phyloP scores from a whole-genome alignment of 2,888 invertebrate genomes.

The Nebria brevicollis region DNA sequence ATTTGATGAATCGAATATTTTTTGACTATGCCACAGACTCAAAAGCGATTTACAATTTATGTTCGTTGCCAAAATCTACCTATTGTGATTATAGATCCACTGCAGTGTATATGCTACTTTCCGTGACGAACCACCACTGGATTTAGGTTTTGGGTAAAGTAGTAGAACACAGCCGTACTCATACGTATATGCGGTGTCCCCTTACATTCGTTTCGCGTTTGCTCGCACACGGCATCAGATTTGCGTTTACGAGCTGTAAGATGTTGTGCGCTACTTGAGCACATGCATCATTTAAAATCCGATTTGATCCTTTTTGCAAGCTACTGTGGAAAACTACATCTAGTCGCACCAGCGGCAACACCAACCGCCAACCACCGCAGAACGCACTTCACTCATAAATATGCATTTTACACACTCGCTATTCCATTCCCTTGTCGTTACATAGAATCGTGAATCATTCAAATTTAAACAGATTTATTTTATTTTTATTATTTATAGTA shows the following conservation, averaged over 20 bases:
- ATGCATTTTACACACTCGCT: conserved; percentile 7
- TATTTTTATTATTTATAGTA: not conserved
- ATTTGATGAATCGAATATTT: too few species aligned
- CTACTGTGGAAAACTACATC: conserved; percentile 8
- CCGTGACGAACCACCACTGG: not conserved
- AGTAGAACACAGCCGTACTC: not conserved
- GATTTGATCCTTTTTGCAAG: conserved; percentile 14
- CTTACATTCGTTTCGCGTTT: not conserved
- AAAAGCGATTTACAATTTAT: too few species aligned
- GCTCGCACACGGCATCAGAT: conserved; percentile 8
- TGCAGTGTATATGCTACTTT: too few species aligned
- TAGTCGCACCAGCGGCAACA: not conserved
- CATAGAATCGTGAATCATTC: not conserved
- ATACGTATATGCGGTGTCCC: not conserved
- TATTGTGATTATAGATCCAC: too few species aligned
- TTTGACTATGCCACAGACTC: too few species aligned
- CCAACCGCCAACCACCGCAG: not conserved
- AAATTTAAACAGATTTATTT: not conserved
- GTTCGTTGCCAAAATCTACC: too few species aligned
- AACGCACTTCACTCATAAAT: conserved; percentile 15
- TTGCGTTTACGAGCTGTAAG: conserved; percentile 23
- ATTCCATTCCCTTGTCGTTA: not conserved
- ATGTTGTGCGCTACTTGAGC: conserved; percentile 17
- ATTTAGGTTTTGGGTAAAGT: not conserved
- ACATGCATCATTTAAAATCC: conserved; percentile 18